These are phyloP conservation scores for Battus philenor DNA, from an alignment of 1,140 invertebrate species.

Conservation along the genomic window DNA sequence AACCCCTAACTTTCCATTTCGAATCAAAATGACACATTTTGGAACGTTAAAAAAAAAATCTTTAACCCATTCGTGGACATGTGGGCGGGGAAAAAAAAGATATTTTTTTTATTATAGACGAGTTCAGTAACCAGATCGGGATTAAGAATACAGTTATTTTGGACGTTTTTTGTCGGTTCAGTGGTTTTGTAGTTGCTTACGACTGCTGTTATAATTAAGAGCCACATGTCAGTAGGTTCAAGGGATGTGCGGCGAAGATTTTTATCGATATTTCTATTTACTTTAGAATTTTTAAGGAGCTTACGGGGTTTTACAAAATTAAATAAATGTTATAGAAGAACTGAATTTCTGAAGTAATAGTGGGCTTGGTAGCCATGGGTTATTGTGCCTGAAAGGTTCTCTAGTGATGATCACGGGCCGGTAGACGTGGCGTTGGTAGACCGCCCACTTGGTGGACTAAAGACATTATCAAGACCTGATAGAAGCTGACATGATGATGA, in stretches of 20 bases:
- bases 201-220: slow-evolving; percentile 67
- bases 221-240: slow-evolving; percentile 54
- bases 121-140: slow-evolving; percentile 73
- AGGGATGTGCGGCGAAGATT: slow-evolving; percentile 27
- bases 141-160: slow-evolving; percentile 71
- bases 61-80: slow-evolving; percentile 71
- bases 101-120: slow-evolving; percentile 29
- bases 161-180: slow-evolving; percentile 65
- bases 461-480: no score
- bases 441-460: no score
- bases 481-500: no score
- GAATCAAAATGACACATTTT: slow-evolving; percentile 68
- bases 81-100: slow-evolving; percentile 40
- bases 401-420: no score
- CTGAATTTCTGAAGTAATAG: slow-evolving; percentile 2
- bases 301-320: no score
- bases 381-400: no score
- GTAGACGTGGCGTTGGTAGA: no score
- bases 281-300: no score
- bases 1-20: slow-evolving; percentile 70
- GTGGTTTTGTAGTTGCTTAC: slow-evolving; percentile 59
- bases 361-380: slow-evolving; percentile 1
- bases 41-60: slow-evolving; percentile 38
- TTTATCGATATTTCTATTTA: slow-evolving; percentile 25
- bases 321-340: no score